Evolutionary conservation across 2,113 vertebrate species (phyloP).

Genomic region (Callospermophilus lateralis): DNA sequence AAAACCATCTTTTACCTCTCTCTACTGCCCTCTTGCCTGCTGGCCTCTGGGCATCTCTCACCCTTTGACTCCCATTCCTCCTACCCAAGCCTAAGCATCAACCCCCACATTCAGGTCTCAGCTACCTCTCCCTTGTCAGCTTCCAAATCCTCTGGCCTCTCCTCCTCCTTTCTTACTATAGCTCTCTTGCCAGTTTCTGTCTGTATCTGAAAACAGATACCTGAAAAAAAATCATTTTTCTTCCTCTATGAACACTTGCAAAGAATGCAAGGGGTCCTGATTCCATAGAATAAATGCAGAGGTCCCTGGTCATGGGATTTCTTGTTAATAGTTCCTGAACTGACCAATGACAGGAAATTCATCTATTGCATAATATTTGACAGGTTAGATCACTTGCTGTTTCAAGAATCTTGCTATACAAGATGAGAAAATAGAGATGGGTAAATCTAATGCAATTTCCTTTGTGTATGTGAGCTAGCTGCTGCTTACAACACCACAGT

Average conservation of each 20-base stretch:
- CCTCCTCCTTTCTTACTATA: not conserved
- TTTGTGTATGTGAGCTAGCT: slow-evolving; percentile 67
- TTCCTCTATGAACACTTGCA: slow-evolving; percentile 44
- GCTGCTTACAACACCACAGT: slow-evolving; percentile 61
- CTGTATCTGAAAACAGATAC: not conserved
- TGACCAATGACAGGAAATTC: slow-evolving; percentile 60
- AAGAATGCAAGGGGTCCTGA: slow-evolving; percentile 20
- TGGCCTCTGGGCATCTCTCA: not conserved
- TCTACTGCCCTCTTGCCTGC: not conserved
- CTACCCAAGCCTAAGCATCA: not conserved
- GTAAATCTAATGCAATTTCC: slow-evolving; percentile 78
- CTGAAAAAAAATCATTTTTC: not conserved
- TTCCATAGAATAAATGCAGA: not conserved
- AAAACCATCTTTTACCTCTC: not conserved
- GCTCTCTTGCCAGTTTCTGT: not conserved
- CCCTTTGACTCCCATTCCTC: not conserved
- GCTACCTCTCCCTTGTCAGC: slow-evolving; percentile 32
- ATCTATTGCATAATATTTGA: slow-evolving; percentile 78
- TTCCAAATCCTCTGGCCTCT: not conserved
- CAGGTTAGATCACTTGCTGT: slow-evolving; percentile 59
- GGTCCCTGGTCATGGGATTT: not conserved
- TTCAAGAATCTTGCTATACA: slow-evolving; percentile 26
- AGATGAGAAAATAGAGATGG: slow-evolving; percentile 49
- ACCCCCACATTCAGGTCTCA: not conserved
- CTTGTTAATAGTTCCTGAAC: slow-evolving; percentile 57